A percentile compares a stretch with the other conserved stretches of the same genome.
These are phyloP conservation scores for Tinamus major DNA, from an alignment of 2,797 vertebrate species.

Conservation along the genomic window DNA sequence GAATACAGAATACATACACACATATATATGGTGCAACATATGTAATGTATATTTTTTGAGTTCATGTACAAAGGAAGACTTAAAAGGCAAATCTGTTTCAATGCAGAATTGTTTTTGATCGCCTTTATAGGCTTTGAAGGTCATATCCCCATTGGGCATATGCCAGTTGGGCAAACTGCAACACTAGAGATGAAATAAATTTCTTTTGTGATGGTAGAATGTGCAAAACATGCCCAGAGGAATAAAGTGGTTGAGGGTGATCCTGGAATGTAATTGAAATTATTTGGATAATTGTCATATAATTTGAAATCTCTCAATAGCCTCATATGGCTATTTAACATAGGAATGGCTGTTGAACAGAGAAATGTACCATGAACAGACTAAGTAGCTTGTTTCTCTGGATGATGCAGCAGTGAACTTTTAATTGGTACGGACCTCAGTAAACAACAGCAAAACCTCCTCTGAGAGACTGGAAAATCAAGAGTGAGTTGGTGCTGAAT, in stretches of 20 bases:
- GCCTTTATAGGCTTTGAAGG: not conserved
- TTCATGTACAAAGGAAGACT: not conserved
- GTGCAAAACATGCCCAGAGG: not conserved
- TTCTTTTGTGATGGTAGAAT: not conserved
- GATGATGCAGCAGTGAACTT: not conserved
- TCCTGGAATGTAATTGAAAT: not conserved
- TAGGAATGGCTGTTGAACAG: not conserved
- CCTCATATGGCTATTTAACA: not conserved
- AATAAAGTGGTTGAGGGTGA: fast-evolving
- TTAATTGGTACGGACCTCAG: fast-evolving
- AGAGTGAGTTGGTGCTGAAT: not conserved
- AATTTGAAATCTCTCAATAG: not conserved
- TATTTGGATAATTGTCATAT: not conserved
- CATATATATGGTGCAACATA: no score
- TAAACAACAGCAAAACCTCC: not conserved
- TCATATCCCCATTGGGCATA: fast-evolving
- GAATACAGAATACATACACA: not conserved
- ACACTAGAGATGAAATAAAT: not conserved
- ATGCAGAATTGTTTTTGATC: not conserved
- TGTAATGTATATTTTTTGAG: not conserved
- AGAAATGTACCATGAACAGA: not conserved
- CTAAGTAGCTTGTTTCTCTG: not conserved
- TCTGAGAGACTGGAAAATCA: not conserved
- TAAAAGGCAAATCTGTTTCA: not conserved
- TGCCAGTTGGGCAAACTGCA: not conserved